These are phyloP conservation scores for Panzeria rudis DNA, from an alignment of 2,888 invertebrate genomes.

Conservation along the genomic window DNA sequence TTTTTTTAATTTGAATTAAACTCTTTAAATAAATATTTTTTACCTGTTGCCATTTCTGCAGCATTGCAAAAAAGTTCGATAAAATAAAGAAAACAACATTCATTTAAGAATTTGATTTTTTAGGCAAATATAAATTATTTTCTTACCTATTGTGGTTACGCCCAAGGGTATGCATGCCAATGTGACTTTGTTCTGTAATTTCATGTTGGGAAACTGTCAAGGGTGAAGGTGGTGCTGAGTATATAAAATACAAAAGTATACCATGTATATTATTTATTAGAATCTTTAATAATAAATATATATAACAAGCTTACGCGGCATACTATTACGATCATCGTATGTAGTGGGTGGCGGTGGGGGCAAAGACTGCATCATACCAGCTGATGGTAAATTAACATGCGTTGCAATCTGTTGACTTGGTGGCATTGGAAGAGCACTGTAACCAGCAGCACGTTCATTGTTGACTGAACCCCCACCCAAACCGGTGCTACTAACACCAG, in stretches of 20 bases:
- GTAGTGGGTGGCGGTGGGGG: conserved; percentile 88
- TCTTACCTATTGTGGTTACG: conserved; percentile 83
- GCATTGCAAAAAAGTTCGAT: conserved; percentile 53
- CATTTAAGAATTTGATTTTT: not conserved
- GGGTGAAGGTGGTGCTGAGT: conserved; percentile 92
- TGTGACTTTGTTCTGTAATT: conserved; percentile 84
- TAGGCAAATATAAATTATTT: not conserved
- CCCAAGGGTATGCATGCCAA: conserved; percentile 85
- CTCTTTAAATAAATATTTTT: conserved; percentile 54
- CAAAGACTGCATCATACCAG: conserved; percentile 95
- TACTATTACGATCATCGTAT: conserved; percentile 87
- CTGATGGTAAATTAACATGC: conserved; percentile 85
- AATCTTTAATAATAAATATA: not conserved
- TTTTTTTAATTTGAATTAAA: not conserved
- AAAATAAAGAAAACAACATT: conserved; percentile 40
- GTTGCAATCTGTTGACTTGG: conserved; percentile 85
- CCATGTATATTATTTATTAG: conserved; percentile 18
- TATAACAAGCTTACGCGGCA: conserved; percentile 90
- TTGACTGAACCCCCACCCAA: conserved; percentile 82
- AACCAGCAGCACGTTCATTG: conserved; percentile 89
- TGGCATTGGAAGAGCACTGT: conserved; percentile 91
- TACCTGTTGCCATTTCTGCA: conserved; percentile 82
- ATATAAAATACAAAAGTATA: conserved; percentile 11
- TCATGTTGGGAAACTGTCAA: conserved; percentile 88
- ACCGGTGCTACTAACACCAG: conserved; percentile 77